These are phyloP conservation scores for Phataginus tetradactyla DNA, from an alignment of 2,797 vertebrate species.

Conservation along the genomic window DNA sequence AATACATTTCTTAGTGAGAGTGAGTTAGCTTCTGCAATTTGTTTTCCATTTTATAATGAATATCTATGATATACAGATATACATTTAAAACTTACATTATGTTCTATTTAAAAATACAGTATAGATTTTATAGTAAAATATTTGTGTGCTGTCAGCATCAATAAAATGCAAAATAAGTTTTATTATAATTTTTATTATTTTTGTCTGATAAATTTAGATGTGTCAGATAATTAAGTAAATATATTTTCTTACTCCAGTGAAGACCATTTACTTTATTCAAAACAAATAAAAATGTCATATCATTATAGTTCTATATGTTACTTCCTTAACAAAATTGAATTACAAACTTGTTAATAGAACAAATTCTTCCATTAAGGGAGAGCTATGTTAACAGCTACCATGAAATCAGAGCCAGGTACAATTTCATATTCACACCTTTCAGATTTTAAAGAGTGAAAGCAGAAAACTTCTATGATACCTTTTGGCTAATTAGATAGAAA, in stretches of 20 bases:
- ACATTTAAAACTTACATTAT: neutral
- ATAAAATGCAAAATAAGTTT: neutral
- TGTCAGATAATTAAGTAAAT: neutral
- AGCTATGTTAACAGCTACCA: neutral
- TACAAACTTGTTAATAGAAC: neutral
- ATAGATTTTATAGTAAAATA: conserved; percentile 1
- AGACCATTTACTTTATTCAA: conserved; percentile 14
- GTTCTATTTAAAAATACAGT: neutral
- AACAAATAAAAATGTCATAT: neutral
- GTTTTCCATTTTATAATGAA: neutral
- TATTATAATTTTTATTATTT: neutral
- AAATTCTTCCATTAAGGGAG: neutral
- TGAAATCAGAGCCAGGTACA: neutral
- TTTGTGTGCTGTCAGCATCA: neutral
- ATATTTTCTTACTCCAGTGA: neutral
- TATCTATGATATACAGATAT: neutral
- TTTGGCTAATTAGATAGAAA: neutral
- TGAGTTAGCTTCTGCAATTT: neutral
- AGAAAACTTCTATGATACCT: neutral
- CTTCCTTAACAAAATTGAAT: neutral
- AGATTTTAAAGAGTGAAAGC: neutral
- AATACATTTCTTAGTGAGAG: neutral
- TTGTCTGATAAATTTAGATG: neutral
- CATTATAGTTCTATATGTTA: neutral
- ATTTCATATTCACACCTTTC: neutral